A percentile compares a stretch with the other conserved stretches of the same genome.
phyloP scores from a whole-genome alignment of 2,888 invertebrate genomes.

The Platynereis dumerilii region DNA sequence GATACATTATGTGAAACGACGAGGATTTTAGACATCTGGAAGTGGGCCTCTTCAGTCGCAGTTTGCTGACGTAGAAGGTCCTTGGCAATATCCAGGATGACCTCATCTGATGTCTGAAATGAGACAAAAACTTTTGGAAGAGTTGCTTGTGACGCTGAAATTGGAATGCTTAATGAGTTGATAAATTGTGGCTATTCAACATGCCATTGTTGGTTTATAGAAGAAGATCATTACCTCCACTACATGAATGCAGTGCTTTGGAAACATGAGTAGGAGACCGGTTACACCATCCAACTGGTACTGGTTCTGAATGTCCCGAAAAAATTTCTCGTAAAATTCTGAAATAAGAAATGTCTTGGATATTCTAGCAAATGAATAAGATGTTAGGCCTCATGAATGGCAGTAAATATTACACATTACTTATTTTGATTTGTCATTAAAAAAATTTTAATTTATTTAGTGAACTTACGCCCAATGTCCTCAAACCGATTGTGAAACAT shows the following conservation, averaged over 20 bases:
- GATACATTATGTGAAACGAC: constrained; percentile 39
- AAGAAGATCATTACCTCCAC: constrained; percentile 59
- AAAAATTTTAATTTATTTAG: no score
- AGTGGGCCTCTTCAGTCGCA: constrained; percentile 13
- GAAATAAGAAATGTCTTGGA: constrained; percentile 32
- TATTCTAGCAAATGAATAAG: no score
- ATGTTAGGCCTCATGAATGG: no score
- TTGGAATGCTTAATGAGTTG: no score
- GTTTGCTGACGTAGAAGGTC: constrained; percentile 13
- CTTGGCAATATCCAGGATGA: constrained; percentile 26
- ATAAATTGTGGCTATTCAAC: no score
- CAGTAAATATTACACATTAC: no score
- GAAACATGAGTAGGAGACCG: constrained; percentile 58
- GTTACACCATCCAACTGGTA: constrained; percentile 53
- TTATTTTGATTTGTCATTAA: no score
- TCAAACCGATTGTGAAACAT: constrained; percentile 34
- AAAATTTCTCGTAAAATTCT: constrained; percentile 54
- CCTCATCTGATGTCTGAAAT: constrained; percentile 31
- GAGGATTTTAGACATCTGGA: constrained; percentile 32
- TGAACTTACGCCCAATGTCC: constrained; percentile 54
- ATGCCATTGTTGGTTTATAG: no score
- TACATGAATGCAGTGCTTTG: constrained; percentile 57
- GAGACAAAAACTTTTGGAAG: neutral
- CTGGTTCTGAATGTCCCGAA: constrained; percentile 50
- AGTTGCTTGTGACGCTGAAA: neutral